phyloP scores from a whole-genome alignment of 2,888 invertebrate species.

The Galerucella nymphaeae region DNA sequence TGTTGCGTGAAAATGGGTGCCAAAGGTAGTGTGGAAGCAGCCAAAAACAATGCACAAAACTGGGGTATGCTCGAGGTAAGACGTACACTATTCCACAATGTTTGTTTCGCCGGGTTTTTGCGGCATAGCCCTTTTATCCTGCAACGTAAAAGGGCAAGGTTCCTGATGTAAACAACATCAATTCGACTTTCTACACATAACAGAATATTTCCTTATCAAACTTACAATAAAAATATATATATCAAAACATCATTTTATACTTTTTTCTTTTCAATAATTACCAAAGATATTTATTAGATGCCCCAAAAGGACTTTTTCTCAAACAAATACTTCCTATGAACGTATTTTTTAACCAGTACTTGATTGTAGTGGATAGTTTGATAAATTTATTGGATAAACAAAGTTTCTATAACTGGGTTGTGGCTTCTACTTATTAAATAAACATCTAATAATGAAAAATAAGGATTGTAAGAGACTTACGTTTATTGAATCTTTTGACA shows the following conservation, averaged over 20 bases:
- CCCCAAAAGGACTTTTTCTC: too few species aligned
- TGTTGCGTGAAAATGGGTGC: constrained; percentile 73
- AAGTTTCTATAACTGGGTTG: too few species aligned
- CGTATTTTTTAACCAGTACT: too few species aligned
- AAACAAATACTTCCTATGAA: too few species aligned
- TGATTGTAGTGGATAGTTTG: too few species aligned
- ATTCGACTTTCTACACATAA: not conserved
- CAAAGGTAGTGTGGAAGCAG: constrained; percentile 85
- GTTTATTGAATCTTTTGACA: too few species aligned
- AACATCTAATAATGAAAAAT: too few species aligned
- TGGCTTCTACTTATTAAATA: too few species aligned
- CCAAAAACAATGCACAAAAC: constrained; percentile 82
- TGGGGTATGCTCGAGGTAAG: constrained; percentile 85
- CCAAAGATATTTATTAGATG: too few species aligned
- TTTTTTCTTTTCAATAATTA: too few species aligned
- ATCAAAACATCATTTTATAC: not conserved
- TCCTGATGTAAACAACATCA: constrained; percentile 9
- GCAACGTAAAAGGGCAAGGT: constrained; percentile 20
- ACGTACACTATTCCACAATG: not conserved
- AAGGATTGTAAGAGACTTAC: too few species aligned
- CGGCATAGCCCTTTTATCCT: constrained; percentile 7
- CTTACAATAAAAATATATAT: not conserved
- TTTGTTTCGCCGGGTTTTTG: constrained; percentile 8
- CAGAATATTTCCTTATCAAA: not conserved
- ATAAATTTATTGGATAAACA: too few species aligned